These are phyloP conservation scores for Acrobeloides nanus DNA, from an alignment of 2,888 invertebrate genomes.

Conservation along the genomic window DNA sequence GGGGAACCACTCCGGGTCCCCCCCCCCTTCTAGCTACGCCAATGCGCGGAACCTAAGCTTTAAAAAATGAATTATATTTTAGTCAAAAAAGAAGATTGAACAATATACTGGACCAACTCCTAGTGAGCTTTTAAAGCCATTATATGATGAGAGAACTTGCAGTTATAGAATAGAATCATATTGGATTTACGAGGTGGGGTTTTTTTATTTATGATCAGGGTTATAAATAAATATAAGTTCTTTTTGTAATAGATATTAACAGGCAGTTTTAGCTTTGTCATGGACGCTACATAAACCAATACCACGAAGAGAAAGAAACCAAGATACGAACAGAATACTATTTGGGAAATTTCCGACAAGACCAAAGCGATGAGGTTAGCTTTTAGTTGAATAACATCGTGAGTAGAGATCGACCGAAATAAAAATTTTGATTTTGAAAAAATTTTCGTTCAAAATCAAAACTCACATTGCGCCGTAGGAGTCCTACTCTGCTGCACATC, in stretches of 20 bases:
- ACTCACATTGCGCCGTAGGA: constrained; percentile 3
- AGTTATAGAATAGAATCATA: constrained; percentile 56
- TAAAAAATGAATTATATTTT: constrained; percentile 6
- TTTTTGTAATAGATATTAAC: too few relatives aligned
- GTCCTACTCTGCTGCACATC: too few relatives aligned
- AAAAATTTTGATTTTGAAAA: background rate
- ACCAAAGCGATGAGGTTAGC: constrained; percentile 19
- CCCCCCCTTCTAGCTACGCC: too few relatives aligned
- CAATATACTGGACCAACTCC: constrained; percentile 26
- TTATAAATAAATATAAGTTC: too few relatives aligned
- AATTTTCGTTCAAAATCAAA: background rate
- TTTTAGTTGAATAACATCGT: background rate
- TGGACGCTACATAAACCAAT: constrained; percentile 71
- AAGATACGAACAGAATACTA: constrained; percentile 40
- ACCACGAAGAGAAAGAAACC: constrained; percentile 74
- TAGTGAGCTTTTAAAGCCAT: constrained; percentile 17
- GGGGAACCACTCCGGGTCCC: too few relatives aligned
- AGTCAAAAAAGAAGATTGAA: constrained; percentile 12
- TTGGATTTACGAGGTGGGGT: constrained; percentile 47
- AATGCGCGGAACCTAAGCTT: background rate
- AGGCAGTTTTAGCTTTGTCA: too few relatives aligned
- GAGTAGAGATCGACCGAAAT: background rate
- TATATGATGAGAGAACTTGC: constrained; percentile 33
- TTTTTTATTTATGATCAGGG: too few relatives aligned
- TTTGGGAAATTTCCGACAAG: constrained; percentile 40